Conservation (phyloP, 2,888 invertebrate genomes). For the Siphlonurus alternatus region DNA sequence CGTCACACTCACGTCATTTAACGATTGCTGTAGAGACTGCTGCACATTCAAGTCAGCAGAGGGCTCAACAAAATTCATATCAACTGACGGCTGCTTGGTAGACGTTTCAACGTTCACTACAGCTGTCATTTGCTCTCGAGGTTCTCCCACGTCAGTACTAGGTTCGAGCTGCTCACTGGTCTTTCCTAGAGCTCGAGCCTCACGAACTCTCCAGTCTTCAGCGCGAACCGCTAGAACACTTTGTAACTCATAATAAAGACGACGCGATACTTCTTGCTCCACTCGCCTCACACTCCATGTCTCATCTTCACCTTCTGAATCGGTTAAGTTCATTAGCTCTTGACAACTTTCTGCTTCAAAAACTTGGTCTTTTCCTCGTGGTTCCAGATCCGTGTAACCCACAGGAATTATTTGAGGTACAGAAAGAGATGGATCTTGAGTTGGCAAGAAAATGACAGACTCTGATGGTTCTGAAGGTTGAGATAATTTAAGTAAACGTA, state of each 20-base stretch:
- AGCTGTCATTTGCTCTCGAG: no score
- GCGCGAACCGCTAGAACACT: neutral
- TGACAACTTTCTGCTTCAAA: neutral
- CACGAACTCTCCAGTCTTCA: neutral
- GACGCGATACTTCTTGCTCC: neutral
- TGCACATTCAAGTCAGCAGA: no score
- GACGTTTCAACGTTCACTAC: no score
- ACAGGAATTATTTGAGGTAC: neutral
- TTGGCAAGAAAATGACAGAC: no score
- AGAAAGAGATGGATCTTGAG: neutral
- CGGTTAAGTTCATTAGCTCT: no score
- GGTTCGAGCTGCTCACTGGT: no score
- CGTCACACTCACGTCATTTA: no score
- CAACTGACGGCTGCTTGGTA: no score
- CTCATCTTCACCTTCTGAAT: neutral
- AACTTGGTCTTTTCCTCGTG: neutral
- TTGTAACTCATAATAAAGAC: neutral
- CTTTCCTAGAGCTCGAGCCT: no score
- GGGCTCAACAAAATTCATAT: no score
- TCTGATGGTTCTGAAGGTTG: neutral
- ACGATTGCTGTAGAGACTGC: no score
- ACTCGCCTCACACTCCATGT: neutral
- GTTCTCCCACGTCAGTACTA: no score
- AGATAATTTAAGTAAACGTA: neutral
- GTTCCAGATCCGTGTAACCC: neutral